These are phyloP conservation scores for Bradypus variegatus DNA, from an alignment of 2,797 vertebrate genomes.

Conservation along the genomic window DNA sequence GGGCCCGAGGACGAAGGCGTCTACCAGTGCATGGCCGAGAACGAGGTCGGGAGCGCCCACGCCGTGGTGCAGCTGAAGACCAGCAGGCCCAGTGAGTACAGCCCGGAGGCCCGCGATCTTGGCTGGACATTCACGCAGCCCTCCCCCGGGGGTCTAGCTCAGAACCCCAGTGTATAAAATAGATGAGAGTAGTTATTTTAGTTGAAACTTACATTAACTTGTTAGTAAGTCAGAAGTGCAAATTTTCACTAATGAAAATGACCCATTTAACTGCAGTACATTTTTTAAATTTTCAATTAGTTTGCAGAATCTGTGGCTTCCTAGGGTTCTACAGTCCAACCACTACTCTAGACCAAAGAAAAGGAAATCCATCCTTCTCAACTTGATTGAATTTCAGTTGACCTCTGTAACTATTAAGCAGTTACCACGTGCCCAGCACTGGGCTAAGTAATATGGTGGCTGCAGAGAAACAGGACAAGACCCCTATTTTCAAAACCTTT, in stretches of 20 bases:
- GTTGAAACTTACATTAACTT: not conserved
- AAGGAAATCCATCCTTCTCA: not conserved
- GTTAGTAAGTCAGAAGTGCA: not conserved
- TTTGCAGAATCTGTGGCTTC: not conserved
- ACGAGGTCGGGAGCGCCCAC: constrained; percentile 91
- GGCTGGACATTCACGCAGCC: no score
- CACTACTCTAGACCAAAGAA: not conserved
- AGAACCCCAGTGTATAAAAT: not conserved
- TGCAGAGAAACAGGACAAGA: not conserved
- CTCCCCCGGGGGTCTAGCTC: not conserved
- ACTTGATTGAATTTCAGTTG: not conserved
- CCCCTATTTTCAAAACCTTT: not conserved
- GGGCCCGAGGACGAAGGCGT: constrained; percentile 90
- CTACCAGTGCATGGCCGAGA: constrained; percentile 98
- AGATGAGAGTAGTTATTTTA: not conserved
- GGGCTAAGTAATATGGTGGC: not conserved
- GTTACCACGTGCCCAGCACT: not conserved
- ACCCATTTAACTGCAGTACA: not conserved
- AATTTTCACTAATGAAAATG: not conserved
- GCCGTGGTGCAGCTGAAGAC: constrained; percentile 87
- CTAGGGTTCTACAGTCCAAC: not conserved
- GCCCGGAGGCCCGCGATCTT: not conserved
- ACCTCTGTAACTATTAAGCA: fast-evolving
- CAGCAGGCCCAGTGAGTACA: constrained; percentile 76
- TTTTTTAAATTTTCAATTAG: not conserved